phyloP scores from a whole-genome alignment of 2,113 vertebrate species.

The Malurus melanocephalus region DNA sequence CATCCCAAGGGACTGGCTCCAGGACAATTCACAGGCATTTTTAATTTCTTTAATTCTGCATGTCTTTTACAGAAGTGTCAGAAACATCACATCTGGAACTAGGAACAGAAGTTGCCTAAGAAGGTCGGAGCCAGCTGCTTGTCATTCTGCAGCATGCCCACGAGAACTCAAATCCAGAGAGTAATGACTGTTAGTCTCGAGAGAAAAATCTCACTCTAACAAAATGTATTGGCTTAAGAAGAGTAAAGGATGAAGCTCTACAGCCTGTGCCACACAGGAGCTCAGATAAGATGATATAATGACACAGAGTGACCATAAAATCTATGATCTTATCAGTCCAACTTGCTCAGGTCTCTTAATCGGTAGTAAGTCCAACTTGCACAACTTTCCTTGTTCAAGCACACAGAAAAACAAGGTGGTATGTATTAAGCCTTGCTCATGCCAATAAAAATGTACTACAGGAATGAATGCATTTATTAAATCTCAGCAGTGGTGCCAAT shows the following conservation, averaged over 20 bases:
- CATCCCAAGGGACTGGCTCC: background rate
- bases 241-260: constrained; percentile 3
- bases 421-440: background rate
- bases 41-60: background rate
- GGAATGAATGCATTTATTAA: constrained; percentile 51
- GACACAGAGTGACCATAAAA: background rate
- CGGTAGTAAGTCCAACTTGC: background rate
- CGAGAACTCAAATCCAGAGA: background rate
- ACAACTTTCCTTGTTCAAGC: constrained; percentile 8
- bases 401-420: constrained; percentile 25
- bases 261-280: background rate
- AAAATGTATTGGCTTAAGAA: background rate
- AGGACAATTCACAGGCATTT: background rate
- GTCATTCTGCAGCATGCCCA: background rate
- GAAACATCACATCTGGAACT: background rate
- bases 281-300: background rate
- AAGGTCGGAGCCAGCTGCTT: constrained; percentile 1
- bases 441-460: constrained; percentile 49
- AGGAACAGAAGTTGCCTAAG: background rate
- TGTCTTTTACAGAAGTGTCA: background rate
- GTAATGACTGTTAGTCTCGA: background rate
- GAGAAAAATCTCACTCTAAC: background rate
- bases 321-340: background rate
- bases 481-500: constrained; percentile 23
- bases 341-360: background rate